Conservation (phyloP, 2,113 vertebrate genomes). For the Neofelis nebulosa region DNA sequence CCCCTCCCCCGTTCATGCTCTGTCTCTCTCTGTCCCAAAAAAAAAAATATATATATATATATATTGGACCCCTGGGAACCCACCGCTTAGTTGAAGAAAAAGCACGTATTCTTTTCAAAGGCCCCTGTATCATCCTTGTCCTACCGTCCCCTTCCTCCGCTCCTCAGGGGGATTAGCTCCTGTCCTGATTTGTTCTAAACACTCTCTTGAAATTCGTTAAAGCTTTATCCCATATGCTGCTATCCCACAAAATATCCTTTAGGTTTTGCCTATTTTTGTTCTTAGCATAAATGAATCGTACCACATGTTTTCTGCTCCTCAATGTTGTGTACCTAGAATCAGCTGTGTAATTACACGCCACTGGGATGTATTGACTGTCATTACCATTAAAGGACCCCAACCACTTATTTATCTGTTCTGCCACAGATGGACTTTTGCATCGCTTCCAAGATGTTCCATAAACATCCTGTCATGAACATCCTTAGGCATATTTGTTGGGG, state of each 20-base stretch:
- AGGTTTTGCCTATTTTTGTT: background rate
- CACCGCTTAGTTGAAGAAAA: background rate
- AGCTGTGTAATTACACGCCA: accelerated
- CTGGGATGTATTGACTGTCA: too few relatives aligned
- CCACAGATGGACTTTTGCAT: accelerated
- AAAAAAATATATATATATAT: too few relatives aligned
- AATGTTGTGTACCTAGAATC: accelerated
- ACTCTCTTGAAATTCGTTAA: background rate
- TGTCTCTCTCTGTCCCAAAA: too few relatives aligned
- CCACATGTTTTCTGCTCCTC: accelerated
- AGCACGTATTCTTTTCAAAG: background rate
- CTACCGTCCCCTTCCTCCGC: background rate
- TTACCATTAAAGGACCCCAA: accelerated
- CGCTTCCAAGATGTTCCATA: background rate
- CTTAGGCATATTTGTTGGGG: too few relatives aligned
- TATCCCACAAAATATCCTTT: background rate
- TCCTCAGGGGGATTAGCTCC: background rate
- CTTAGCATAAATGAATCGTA: background rate
- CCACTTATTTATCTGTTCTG: accelerated
- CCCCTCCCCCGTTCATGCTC: too few relatives aligned
- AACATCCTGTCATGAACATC: background rate
- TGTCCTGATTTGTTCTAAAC: background rate
- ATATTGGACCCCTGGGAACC: too few relatives aligned
- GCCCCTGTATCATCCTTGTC: background rate
- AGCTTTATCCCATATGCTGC: background rate